phyloP scores from a whole-genome alignment of 2,113 vertebrate genomes.

The Micronisus gabar region DNA sequence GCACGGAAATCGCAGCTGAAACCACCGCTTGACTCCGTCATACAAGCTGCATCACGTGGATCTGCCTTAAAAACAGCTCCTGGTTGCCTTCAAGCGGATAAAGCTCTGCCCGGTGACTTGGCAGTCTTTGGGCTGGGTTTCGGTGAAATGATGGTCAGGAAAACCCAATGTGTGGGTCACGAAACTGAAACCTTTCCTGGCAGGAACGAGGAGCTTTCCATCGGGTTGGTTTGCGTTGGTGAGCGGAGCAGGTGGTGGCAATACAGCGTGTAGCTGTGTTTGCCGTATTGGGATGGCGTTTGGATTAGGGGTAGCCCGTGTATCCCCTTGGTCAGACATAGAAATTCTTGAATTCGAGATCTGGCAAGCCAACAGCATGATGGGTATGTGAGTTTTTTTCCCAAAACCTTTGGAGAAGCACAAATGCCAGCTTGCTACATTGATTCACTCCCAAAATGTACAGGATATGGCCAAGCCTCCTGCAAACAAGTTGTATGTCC shows the following conservation, averaged over 20 bases:
- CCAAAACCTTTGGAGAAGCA: neutral
- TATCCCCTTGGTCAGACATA: neutral
- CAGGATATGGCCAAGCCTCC: neutral
- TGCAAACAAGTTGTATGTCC: neutral
- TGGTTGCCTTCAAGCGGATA: neutral
- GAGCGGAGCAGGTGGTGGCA: neutral
- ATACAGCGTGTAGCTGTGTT: rapidly evolving
- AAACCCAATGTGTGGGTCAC: neutral
- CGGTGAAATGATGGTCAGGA: neutral
- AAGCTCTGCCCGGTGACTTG: neutral
- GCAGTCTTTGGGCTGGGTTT: neutral
- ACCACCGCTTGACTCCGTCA: neutral
- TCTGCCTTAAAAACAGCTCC: neutral
- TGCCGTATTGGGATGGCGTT: rapidly evolving
- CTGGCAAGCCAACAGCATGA: neutral
- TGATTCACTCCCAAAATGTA: neutral
- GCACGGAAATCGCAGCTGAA: neutral
- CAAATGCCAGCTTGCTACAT: neutral
- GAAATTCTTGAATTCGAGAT: neutral
- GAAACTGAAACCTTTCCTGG: neutral
- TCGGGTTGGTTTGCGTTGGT: rapidly evolving
- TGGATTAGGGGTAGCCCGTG: rapidly evolving
- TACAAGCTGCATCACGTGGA: rapidly evolving
- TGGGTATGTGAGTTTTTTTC: neutral
- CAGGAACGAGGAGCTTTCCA: neutral